Evolutionary conservation across 2,113 vertebrate genomes (phyloP), one percentile per base, ranked within the genome.

Genomic region (Hippocampus guttulatus): DNA sequence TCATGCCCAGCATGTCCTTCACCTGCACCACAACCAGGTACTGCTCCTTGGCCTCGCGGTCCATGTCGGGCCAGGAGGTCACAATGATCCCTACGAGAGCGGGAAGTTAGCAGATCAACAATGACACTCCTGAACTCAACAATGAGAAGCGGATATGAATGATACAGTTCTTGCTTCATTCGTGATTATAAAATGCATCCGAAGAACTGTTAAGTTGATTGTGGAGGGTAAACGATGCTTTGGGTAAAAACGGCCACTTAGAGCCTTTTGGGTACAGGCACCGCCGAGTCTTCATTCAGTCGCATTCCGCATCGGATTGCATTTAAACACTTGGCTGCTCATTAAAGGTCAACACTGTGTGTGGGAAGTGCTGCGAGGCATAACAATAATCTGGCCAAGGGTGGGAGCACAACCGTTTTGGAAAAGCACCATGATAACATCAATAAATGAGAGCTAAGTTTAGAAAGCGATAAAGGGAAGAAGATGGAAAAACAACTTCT

Each of bases 11-110:
- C 95, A 95, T 95, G 41, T 98, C 95, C 85, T 95, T 96, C 64
- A 94, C 97, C 91, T 98, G 94, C 68, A 99, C 92, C 77, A 96
- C 91, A 63, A 97, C 94, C 83, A 92, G 90, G 77, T 95, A 94
- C 43, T 91, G 83, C 40, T 96, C 96, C 70, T 93, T 90, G 60
- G 95, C 92, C 83, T 98, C 96, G 81, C 96, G 93, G 66, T 99
- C 96, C 91, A 95, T 94, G 88, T 94, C 72, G 3, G 87, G 27
- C 94, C 92, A 91, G 8, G 94, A 94, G 40, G 95, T 95, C 64
- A 97, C 89, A 69, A 99, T 92, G 23, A 95, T 92, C 2, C 97
- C 97, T 99, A 87, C 23, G 58, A 21, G 51, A 15, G 23, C 3
- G 58, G 25, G 2, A 16, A 2, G 15, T 8, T 8, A 2, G 15